These are phyloP conservation scores for Eristalis tenax DNA, from an alignment of 2,888 invertebrate species.

Conservation along the genomic window DNA sequence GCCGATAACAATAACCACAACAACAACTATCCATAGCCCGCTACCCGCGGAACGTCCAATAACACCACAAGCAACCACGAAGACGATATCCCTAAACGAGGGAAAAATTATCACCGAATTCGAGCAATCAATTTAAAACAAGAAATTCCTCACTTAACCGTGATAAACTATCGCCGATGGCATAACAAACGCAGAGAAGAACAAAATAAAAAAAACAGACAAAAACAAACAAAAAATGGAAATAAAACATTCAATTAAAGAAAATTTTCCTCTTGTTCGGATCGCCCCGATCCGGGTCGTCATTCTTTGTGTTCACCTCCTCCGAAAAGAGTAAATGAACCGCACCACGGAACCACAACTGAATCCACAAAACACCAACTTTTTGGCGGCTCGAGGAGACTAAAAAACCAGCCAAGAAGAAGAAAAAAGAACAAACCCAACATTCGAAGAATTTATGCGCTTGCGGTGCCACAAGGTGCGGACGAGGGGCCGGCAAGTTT, in stretches of 20 bases:
- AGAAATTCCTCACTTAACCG: conserved; percentile 76
- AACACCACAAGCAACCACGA: conserved; percentile 41
- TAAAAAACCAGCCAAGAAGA: conserved; percentile 14
- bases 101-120: conserved; percentile 76
- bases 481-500: conserved; percentile 60
- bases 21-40: conserved; percentile 11
- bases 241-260: conserved; percentile 73
- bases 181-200: conserved; percentile 72
- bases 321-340: conserved; percentile 63
- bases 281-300: conserved; percentile 69
- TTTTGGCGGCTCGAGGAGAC: conserved; percentile 64
- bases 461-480: conserved; percentile 64
- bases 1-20: conserved; percentile 54
- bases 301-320: conserved; percentile 66
- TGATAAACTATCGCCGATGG: conserved; percentile 75
- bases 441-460: conserved; percentile 71
- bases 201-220: conserved; percentile 26
- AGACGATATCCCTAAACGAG: conserved; percentile 70
- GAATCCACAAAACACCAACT: conserved; percentile 62
- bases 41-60: background rate
- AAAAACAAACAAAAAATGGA: conserved; percentile 52
- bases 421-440: conserved; percentile 30
- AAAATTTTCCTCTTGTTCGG: conserved; percentile 70
- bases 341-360: conserved; percentile 52
- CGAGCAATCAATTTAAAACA: conserved; percentile 76